Conservation (phyloP, 37 sponge, comb jelly and placozoan genomes). For the Haliclona indistincta region DNA sequence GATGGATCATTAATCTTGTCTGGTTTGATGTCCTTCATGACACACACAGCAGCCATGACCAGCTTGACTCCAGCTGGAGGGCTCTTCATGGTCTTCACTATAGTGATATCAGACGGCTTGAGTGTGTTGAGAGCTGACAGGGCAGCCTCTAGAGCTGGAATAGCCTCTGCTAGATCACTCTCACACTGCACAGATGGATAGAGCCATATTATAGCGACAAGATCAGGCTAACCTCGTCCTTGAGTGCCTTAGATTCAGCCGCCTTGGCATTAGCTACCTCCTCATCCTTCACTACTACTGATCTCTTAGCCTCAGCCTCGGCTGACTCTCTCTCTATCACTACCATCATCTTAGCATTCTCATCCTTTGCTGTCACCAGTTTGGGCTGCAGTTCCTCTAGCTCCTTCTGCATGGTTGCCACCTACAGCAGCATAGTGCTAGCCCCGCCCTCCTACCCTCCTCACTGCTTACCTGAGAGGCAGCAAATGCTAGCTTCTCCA, state of each 20-base stretch:
- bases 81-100: conserved; percentile 95
- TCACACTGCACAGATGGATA: conserved; percentile 69
- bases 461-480: conserved; percentile 83
- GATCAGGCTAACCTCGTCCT: conserved; percentile 79
- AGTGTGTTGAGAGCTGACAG: conserved; percentile 94
- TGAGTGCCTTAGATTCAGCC: conserved; percentile 90
- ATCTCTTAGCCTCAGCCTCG: conserved; percentile 91
- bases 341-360: conserved; percentile 94
- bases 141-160: conserved; percentile 98
- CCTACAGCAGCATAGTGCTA: conserved; percentile 39
- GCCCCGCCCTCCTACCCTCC: not conserved
- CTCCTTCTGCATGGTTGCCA: conserved; percentile 96
- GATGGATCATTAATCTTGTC: conserved; percentile 97
- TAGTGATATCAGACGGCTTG: conserved; percentile 96
- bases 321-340: conserved; percentile 90
- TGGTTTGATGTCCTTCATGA: conserved; percentile 97
- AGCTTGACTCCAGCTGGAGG: conserved; percentile 98
- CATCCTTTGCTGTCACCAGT: conserved; percentile 79
- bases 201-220: not conserved
- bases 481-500: conserved; percentile 97
- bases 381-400: conserved; percentile 97
- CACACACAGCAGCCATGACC: conserved; percentile 97
- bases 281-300: conserved; percentile 89
- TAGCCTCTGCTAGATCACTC: conserved; percentile 97
- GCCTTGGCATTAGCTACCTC: conserved; percentile 90